phyloP scores from a whole-genome alignment of 2,113 vertebrate genomes.

The Electrona antarctica region DNA sequence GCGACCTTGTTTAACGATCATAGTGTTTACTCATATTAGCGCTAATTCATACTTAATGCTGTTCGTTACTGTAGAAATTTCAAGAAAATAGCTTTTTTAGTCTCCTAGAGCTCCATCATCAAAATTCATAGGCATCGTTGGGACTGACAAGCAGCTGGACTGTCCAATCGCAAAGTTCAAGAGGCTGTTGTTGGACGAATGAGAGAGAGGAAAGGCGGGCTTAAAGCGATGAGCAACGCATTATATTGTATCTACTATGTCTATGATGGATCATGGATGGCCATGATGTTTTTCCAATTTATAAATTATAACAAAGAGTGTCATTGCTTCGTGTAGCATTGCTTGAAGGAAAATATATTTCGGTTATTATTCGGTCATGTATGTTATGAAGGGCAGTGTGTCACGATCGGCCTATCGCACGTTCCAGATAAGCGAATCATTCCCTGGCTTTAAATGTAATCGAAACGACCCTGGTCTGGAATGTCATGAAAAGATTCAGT shows the following conservation, averaged over 20 bases:
- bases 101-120: slow-evolving; percentile 22
- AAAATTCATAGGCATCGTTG: slow-evolving; percentile 35
- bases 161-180: slow-evolving; percentile 47
- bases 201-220: slow-evolving; percentile 9
- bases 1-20: neutral
- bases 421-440: neutral
- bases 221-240: neutral
- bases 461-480: neutral
- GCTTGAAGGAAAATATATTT: too few species aligned
- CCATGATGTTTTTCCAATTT: neutral
- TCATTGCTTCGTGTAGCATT: too few species aligned
- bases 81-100: slow-evolving; percentile 3
- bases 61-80: neutral
- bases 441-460: too few species aligned
- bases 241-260: neutral
- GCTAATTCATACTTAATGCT: too few species aligned
- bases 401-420: neutral
- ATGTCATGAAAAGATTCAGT: neutral
- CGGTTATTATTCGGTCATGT: too few species aligned
- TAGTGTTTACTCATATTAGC: too few species aligned
- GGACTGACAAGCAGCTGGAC: slow-evolving; percentile 42
- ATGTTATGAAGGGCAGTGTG: too few species aligned
- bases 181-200: slow-evolving; percentile 38
- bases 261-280: too few species aligned
- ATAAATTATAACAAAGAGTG: too few species aligned